phyloP scores from a whole-genome alignment of 1,140 invertebrate species.

The Drosophila neocordata region DNA sequence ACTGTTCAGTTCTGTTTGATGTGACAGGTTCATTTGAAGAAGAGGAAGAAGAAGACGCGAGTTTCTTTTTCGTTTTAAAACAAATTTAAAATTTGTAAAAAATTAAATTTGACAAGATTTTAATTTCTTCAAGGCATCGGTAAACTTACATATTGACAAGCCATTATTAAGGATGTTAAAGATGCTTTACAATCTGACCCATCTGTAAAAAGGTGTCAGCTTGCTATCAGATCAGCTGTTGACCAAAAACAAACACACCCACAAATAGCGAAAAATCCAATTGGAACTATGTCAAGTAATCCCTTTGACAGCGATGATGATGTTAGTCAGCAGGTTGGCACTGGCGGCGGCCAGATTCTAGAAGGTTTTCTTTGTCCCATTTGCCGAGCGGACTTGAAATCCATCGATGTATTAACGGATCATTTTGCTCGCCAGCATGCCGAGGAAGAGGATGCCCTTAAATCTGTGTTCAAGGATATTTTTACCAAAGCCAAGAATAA shows the following conservation, averaged over 20 bases:
- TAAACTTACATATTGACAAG: not conserved
- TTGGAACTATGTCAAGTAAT: conserved; percentile 61
- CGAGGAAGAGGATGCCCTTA: conserved; percentile 94
- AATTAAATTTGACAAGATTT: not conserved
- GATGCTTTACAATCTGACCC: not conserved
- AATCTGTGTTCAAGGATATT: conserved; percentile 92
- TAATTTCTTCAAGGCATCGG: not conserved
- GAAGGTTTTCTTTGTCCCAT: conserved; percentile 97
- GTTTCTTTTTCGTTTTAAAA: not conserved
- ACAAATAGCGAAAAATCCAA: conserved; percentile 26
- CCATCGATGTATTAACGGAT: conserved; percentile 90
- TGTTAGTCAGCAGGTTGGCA: conserved; percentile 65
- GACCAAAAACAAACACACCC: conserved; percentile 52
- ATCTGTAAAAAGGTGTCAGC: not conserved
- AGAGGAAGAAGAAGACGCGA: not conserved
- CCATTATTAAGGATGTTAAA: not conserved
- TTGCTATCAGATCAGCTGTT: not conserved
- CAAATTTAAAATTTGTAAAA: not conserved
- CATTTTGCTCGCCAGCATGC: conserved; percentile 95
- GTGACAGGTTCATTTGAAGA: not conserved
- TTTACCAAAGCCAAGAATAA: conserved; percentile 95
- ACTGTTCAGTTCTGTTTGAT: not conserved
- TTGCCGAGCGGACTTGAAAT: conserved; percentile 94
- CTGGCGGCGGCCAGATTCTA: conserved; percentile 85
- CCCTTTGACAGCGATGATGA: conserved; percentile 74